phyloP scores from a whole-genome alignment of 2,797 vertebrate genomes.

The Adelosebastes latens region DNA sequence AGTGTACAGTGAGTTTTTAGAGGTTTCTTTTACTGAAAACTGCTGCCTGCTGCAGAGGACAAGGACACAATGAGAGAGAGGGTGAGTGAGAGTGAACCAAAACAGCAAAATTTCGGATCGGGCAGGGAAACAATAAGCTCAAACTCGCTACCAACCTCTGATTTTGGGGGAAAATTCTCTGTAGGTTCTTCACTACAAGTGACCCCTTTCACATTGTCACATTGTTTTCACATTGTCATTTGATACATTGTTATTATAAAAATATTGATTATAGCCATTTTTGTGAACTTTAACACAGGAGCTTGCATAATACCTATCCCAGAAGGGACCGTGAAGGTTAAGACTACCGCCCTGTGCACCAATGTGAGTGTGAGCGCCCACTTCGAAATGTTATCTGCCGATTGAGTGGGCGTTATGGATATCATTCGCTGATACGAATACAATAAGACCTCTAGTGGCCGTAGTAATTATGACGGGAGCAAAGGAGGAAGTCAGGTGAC shows the following conservation, averaged over 20 bases:
- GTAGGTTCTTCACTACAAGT: not conserved
- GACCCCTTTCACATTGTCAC: too few species aligned
- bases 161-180: too few species aligned
- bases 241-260: not conserved
- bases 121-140: too few species aligned
- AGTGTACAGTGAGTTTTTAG: not conserved
- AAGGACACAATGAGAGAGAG: not conserved
- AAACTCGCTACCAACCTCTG: too few species aligned
- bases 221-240: not conserved
- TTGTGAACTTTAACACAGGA: too few species aligned
- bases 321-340: not conserved
- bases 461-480: not conserved
- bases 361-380: too few species aligned
- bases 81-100: not conserved
- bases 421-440: not conserved
- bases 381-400: not conserved
- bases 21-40: not conserved
- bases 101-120: not conserved
- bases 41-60: not conserved
- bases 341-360: not conserved
- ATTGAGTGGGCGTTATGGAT: not conserved
- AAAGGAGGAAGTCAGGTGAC: not conserved
- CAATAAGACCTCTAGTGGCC: not conserved
- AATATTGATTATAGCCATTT: not conserved
- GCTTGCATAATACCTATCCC: not conserved